Base-by-base conservation (phyloP, 2,797 vertebrate genomes). In the Fistularia tabacaria region DNA sequence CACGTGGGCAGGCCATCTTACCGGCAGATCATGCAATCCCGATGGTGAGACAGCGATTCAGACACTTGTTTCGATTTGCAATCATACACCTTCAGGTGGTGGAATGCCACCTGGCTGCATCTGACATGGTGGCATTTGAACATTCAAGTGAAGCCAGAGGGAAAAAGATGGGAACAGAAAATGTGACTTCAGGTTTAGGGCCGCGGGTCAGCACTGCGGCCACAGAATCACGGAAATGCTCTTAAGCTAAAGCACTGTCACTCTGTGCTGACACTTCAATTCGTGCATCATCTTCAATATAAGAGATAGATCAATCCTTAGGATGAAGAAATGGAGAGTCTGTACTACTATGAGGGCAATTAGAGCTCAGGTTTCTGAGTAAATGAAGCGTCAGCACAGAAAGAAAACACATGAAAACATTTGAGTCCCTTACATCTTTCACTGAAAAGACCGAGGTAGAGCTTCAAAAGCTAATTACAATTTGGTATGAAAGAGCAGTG, bases 401-500 rank as follows among this genome's bases (percentile, higher is more conserved):
- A 80, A 73, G 69, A 68, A 75, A 75, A 72, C 69, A 77, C 12
- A 80, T 71, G 89, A 86, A 86, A 73, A 52, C 73, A 77, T 85
- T 72, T 76, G 67, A 78, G 60, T 70, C 66, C 53, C 62, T 81
- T 67, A 68, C 63, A 59, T 78, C 74, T 73, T 44, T 76, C 69
- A 25, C 46, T 74, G 8, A 65, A 72, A 67, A 66, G 62, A 61
- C 42, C 59, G 61, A 79, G 67, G 64, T 57, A 67, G 50, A 53
- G 72, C 77, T 81, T 76, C 68, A 78, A 73, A 84, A 64, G 72
- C 60, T 85, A 86, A 88, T 88, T 88, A 84, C 81, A 85, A 86
- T 86, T 81, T 55, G 52, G 67, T 69, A 81, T 85, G 80, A 85
- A 80, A 84, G 77, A 76, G 57, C 71, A 81, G 49, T 49, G 69